Evolutionary conservation across 2,888 invertebrate genomes (phyloP).

Genomic region (Belgica antarctica): DNA sequence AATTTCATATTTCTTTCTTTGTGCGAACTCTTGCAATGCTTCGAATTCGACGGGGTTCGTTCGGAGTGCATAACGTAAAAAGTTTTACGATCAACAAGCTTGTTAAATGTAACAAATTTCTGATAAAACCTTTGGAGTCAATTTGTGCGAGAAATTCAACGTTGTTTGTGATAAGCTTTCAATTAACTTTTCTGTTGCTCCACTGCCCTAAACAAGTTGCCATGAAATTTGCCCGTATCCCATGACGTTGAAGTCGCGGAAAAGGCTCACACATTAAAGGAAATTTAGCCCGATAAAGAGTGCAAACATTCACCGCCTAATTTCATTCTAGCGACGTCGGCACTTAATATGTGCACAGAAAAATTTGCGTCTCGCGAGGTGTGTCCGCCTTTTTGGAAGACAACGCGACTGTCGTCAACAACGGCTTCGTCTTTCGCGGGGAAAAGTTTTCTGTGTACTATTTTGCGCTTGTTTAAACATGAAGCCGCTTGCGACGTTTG

Average conservation of each 20-base stretch:
- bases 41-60: no score
- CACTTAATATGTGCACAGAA: not conserved
- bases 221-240: not conserved
- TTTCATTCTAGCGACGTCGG: slow-evolving; percentile 15
- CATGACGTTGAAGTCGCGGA: not conserved
- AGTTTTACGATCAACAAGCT: not conserved
- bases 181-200: not conserved
- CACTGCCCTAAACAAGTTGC: not conserved
- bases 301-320: slow-evolving; percentile 5
- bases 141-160: not conserved
- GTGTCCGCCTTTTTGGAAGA: slow-evolving; percentile 22
- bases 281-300: not conserved
- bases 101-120: not conserved
- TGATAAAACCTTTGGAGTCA: not conserved
- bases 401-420: no score
- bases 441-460: slow-evolving; percentile 18
- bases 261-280: not conserved
- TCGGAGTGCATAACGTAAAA: no score
- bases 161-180: slow-evolving; percentile 20
- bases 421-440: slow-evolving; percentile 19
- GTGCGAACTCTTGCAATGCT: not conserved
- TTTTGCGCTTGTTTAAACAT: slow-evolving; percentile 27
- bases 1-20: not conserved
- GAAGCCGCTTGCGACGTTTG: not conserved
- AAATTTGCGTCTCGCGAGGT: slow-evolving; percentile 20